Percentiles rank a stretch among this genome's conserved stretches.
Conservation (phyloP, 2,113 vertebrate species). For the Naja naja region DNA sequence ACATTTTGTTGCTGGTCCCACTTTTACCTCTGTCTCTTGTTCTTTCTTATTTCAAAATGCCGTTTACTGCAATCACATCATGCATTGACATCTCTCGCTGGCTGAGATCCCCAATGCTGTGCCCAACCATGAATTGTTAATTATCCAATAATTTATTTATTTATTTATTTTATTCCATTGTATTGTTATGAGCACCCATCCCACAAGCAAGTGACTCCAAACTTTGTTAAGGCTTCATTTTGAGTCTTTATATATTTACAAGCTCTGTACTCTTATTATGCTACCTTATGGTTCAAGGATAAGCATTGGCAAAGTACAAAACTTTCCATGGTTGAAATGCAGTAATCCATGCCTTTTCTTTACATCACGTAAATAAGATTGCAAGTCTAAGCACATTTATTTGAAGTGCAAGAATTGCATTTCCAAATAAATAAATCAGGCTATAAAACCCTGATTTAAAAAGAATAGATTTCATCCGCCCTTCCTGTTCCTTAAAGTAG, state of each 20-base stretch:
- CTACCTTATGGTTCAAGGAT: not conserved
- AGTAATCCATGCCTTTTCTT: not conserved
- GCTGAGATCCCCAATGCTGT: not conserved
- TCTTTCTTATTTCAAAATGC: not conserved
- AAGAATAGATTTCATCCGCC: not conserved
- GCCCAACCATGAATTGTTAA: not conserved
- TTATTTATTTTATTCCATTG: too few species aligned
- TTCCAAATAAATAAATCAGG: not conserved
- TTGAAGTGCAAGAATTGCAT: not conserved
- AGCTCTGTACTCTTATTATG: not conserved
- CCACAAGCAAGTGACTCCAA: not conserved
- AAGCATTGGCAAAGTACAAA: not conserved
- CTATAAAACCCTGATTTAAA: not conserved
- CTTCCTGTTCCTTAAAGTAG: not conserved
- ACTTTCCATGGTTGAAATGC: not conserved
- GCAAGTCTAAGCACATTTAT: not conserved
- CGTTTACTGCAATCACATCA: not conserved
- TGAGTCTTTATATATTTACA: not conserved
- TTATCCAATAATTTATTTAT: not conserved
- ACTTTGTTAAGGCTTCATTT: not conserved
- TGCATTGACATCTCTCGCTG: not conserved
- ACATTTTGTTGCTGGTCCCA: not conserved
- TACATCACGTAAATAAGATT: not conserved
- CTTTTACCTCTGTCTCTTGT: not conserved
- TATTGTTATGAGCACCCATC: too few species aligned